phyloP scores from a whole-genome alignment of 2,113 vertebrate species.

The Nycticebus coucang region DNA sequence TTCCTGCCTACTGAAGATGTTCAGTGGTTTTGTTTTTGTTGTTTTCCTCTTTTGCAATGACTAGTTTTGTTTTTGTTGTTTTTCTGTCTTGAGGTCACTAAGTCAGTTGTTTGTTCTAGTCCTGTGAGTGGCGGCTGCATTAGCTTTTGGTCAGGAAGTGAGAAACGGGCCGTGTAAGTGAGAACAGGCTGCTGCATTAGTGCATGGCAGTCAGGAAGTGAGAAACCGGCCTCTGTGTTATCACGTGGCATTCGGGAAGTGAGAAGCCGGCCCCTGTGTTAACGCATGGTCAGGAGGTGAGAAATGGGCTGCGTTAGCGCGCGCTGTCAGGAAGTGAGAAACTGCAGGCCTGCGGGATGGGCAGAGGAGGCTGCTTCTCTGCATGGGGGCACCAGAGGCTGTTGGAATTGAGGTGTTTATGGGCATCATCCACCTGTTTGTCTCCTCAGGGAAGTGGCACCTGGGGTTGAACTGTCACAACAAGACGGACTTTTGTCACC shows the following conservation, averaged over 20 bases:
- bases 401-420: rapidly evolving
- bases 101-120: not conserved
- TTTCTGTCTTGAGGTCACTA: rapidly evolving
- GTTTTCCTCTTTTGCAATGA: not conserved
- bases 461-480: conserved; percentile 90
- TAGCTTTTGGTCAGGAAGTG: no score
- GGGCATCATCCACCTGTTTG: not conserved
- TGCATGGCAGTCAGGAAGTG: no score
- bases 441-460: conserved; percentile 92
- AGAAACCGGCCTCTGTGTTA: no score
- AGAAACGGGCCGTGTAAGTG: no score
- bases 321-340: not conserved
- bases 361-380: rapidly evolving
- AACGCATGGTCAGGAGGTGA: no score
- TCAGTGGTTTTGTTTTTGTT: not conserved
- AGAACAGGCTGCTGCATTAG: no score
- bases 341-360: rapidly evolving
- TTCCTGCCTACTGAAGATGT: not conserved
- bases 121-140: rapidly evolving
- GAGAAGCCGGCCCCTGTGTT: no score
- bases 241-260: no score
- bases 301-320: no score
- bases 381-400: rapidly evolving
- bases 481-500: conserved; percentile 92
- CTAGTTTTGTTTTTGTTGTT: not conserved